Evolutionary conservation across 64 coral and sea anemone genomes (phyloP).

Genomic region (Trachythela sp.): DNA sequence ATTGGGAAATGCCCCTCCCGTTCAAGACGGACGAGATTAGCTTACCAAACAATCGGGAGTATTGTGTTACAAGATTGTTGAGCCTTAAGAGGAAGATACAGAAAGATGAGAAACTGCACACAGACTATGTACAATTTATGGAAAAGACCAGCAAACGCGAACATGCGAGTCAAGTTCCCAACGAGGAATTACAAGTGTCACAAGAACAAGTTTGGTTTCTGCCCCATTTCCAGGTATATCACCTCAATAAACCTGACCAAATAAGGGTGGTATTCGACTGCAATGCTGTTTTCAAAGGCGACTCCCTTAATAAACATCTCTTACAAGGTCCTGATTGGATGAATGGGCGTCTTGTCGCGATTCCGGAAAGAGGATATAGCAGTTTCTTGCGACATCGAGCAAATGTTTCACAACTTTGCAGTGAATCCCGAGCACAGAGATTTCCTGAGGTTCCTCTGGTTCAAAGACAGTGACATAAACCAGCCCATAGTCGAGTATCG

Average conservation of each 20-base stretch:
- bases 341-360: slow-evolving; percentile 15
- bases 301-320: slow-evolving; percentile 6
- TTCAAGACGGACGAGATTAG: slow-evolving; percentile 15
- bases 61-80: background rate
- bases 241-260: slow-evolving; percentile 15
- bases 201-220: slow-evolving; percentile 16
- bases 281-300: background rate
- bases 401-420: background rate
- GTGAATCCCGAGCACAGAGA: slow-evolving; percentile 1
- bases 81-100: background rate
- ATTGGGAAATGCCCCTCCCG: slow-evolving; percentile 33
- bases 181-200: background rate
- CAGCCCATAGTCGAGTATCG: background rate
- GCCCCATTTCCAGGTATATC: slow-evolving; percentile 31
- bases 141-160: slow-evolving; percentile 5
- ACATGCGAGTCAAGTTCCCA: background rate
- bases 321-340: slow-evolving; percentile 8
- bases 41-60: slow-evolving; percentile 8
- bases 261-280: slow-evolving; percentile 34
- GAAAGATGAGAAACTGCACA: background rate
- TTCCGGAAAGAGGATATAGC: slow-evolving; percentile 18
- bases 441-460: slow-evolving; percentile 22
- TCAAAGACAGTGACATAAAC: background rate
- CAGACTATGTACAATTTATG: slow-evolving; percentile 19
- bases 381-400: background rate